phyloP scores from a whole-genome alignment of 2,113 vertebrate species.

The Trachemys scripta region DNA sequence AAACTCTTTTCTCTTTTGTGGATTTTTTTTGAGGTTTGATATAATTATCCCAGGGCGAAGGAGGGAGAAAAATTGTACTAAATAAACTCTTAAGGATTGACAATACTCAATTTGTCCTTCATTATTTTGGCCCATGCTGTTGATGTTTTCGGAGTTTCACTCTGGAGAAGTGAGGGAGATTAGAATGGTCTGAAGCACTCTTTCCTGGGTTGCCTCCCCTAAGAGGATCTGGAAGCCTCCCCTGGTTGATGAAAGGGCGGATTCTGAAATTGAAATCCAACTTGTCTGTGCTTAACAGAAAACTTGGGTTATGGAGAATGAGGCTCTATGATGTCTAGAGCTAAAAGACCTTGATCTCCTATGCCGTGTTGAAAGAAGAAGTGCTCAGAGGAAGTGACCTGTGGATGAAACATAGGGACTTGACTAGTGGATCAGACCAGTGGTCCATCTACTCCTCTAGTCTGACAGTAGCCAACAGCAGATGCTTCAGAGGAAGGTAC shows the following conservation, averaged over 20 bases:
- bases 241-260: slow-evolving; percentile 2
- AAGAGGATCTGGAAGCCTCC: slow-evolving; percentile 45
- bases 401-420: neutral
- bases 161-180: slow-evolving; percentile 60
- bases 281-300: slow-evolving; percentile 39
- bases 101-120: slow-evolving; percentile 50
- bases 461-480: neutral
- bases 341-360: slow-evolving; percentile 27
- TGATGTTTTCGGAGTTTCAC: slow-evolving; percentile 59
- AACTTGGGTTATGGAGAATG: slow-evolving; percentile 4
- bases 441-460: neutral
- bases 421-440: neutral
- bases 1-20: slow-evolving; percentile 12
- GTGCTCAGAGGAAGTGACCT: neutral
- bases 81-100: slow-evolving; percentile 21
- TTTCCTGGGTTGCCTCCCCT: slow-evolving; percentile 60
- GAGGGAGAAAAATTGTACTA: slow-evolving; percentile 18
- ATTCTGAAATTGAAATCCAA: slow-evolving; percentile 44
- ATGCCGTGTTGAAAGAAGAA: neutral
- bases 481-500: neutral
- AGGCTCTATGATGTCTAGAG: slow-evolving; percentile 42
- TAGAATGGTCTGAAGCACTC: slow-evolving; percentile 53
- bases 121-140: slow-evolving; percentile 36
- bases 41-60: slow-evolving; percentile 18
- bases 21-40: slow-evolving; percentile 17